These are phyloP conservation scores for Argopecten irradians DNA, from an alignment of 1,140 invertebrate genomes.

Conservation along the genomic window DNA sequence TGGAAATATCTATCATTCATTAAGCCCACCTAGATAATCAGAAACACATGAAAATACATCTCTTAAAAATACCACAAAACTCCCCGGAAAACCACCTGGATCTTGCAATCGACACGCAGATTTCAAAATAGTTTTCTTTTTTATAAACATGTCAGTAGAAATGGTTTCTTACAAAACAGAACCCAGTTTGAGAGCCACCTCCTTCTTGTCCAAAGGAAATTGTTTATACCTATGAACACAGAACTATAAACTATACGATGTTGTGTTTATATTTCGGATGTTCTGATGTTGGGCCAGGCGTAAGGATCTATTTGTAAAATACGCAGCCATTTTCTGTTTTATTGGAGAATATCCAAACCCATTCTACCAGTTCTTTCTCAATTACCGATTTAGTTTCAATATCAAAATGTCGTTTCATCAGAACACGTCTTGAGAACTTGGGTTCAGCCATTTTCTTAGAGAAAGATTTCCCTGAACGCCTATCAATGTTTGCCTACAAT, in stretches of 20 bases:
- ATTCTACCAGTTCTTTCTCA: not conserved
- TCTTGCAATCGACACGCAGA: not conserved
- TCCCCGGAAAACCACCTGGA: not conserved
- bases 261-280: not conserved
- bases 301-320: not conserved
- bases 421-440: not conserved
- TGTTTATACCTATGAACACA: not conserved
- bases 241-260: not conserved
- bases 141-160: not conserved
- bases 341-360: not conserved
- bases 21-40: not conserved
- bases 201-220: conserved; percentile 3
- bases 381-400: not conserved
- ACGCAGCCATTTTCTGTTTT: not conserved
- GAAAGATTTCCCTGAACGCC: not conserved
- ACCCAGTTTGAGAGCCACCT: not conserved
- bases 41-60: not conserved
- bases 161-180: not conserved
- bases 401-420: not conserved
- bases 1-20: not conserved
- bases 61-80: not conserved
- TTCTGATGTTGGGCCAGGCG: not conserved
- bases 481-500: not conserved
- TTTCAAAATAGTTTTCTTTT: not conserved
- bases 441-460: not conserved